Conservation (phyloP, 2,797 vertebrate species). For the Staurois parvus region DNA sequence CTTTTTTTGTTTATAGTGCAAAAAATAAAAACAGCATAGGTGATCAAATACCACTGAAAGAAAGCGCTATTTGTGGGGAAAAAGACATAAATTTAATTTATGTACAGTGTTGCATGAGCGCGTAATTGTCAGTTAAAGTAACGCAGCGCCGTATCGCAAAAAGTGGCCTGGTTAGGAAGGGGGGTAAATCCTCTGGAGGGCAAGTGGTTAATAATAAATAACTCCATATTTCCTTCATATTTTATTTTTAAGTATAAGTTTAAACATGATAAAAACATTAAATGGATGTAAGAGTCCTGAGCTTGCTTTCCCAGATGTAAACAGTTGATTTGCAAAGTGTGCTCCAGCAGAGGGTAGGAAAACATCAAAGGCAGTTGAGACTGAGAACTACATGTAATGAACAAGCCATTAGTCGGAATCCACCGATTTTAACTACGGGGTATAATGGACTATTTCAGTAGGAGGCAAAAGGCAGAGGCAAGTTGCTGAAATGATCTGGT, state of each 20-base stretch:
- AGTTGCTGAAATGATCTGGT: background rate
- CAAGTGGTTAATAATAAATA: too few relatives aligned
- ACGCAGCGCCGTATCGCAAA: too few relatives aligned
- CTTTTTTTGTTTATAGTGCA: too few relatives aligned
- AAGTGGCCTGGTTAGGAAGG: too few relatives aligned
- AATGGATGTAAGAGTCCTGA: slow-evolving; percentile 10
- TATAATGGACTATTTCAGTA: background rate
- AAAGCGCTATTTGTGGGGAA: too few relatives aligned
- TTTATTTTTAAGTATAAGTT: slow-evolving; percentile 7
- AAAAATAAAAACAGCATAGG: too few relatives aligned
- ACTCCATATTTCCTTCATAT: background rate
- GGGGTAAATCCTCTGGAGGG: too few relatives aligned
- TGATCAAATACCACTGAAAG: too few relatives aligned
- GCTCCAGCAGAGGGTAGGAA: background rate
- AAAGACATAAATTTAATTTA: too few relatives aligned
- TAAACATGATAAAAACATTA: slow-evolving; percentile 22
- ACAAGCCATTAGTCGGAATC: background rate
- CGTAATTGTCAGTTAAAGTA: too few relatives aligned
- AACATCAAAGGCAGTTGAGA: background rate
- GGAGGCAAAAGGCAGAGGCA: background rate
- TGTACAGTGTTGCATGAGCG: too few relatives aligned
- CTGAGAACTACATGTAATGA: background rate
- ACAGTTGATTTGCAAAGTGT: slow-evolving; percentile 30
- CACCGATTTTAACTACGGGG: background rate
- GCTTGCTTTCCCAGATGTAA: slow-evolving; percentile 22